These are phyloP conservation scores for Caenorhabditis briggsae DNA, from an alignment of 1,140 invertebrate genomes.

Conservation along the genomic window DNA sequence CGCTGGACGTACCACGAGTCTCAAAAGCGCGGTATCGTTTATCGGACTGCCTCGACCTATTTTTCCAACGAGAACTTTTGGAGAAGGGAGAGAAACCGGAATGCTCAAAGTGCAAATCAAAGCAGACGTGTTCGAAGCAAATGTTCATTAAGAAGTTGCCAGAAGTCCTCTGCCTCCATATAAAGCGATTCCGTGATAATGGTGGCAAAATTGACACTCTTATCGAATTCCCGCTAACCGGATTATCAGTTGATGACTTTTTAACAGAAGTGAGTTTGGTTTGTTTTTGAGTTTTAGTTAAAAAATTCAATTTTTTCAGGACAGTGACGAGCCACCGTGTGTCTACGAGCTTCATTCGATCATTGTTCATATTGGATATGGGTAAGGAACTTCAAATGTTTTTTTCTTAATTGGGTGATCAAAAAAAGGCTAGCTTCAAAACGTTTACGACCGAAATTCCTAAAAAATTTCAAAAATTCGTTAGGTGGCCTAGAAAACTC, in stretches of 20 bases:
- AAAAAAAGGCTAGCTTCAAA: no score
- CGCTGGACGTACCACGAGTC: background rate
- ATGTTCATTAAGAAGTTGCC: conserved; percentile 58
- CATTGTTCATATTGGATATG: conserved; percentile 60
- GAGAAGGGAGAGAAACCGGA: conserved; percentile 61
- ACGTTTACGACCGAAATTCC: no score
- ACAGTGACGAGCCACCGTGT: conserved; percentile 6
- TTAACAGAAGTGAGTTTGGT: conserved; percentile 14
- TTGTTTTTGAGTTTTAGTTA: background rate
- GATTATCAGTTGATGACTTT: conserved; percentile 45
- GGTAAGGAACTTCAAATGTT: no score
- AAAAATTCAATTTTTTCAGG: background rate
- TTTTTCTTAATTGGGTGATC: no score
- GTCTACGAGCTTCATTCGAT: conserved; percentile 54
- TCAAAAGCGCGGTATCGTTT: conserved; percentile 25
- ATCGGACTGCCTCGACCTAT: conserved; percentile 44
- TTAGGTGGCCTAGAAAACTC: no score
- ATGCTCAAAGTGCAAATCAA: conserved; percentile 60
- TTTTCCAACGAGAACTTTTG: conserved; percentile 59
- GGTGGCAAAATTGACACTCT: conserved; percentile 58
- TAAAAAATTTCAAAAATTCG: no score
- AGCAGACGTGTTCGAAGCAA: conserved; percentile 63
- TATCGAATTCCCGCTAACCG: conserved; percentile 59
- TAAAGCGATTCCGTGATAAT: conserved; percentile 59
- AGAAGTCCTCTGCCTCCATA: conserved; percentile 60